A percentile compares a stretch with the other conserved stretches of the same genome.
phyloP scores from a whole-genome alignment of 2,797 vertebrate genomes.

The Neoniphon sammara region DNA sequence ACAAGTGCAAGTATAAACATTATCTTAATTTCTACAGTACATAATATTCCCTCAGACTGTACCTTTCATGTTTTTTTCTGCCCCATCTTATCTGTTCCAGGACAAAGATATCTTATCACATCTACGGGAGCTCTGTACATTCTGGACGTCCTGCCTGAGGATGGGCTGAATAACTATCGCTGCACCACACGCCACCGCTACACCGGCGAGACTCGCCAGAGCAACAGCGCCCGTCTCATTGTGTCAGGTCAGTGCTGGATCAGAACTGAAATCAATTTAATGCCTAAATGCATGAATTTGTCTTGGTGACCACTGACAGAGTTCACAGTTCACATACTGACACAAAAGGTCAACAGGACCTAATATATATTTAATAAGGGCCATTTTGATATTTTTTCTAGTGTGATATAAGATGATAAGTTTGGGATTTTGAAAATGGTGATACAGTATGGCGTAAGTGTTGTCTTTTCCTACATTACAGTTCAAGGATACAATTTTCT shows the following conservation, averaged over 20 bases:
- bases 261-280: slow-evolving; percentile 1
- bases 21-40: slow-evolving; percentile 32
- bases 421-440: too few species aligned
- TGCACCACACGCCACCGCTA: slow-evolving; percentile 97
- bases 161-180: slow-evolving; percentile 98
- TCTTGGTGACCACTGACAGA: background rate
- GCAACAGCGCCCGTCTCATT: slow-evolving; percentile 98
- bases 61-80: slow-evolving; percentile 31
- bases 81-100: slow-evolving; percentile 77
- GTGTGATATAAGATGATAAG: too few species aligned
- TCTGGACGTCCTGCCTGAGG: slow-evolving; percentile 98
- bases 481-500: too few species aligned
- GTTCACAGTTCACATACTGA: background rate
- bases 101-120: slow-evolving; percentile 99
- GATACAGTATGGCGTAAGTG: too few species aligned
- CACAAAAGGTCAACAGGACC: background rate
- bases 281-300: background rate
- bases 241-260: slow-evolving; percentile 88
- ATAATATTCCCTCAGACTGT: slow-evolving; percentile 15
- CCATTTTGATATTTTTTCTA: too few species aligned
- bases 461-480: too few species aligned
- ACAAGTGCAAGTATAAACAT: slow-evolving; percentile 1
- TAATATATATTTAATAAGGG: background rate
- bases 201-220: slow-evolving; percentile 97
- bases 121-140: slow-evolving; percentile 99